phyloP scores from a whole-genome alignment of 1,140 invertebrate species.

The Sesamia nonagrioides region DNA sequence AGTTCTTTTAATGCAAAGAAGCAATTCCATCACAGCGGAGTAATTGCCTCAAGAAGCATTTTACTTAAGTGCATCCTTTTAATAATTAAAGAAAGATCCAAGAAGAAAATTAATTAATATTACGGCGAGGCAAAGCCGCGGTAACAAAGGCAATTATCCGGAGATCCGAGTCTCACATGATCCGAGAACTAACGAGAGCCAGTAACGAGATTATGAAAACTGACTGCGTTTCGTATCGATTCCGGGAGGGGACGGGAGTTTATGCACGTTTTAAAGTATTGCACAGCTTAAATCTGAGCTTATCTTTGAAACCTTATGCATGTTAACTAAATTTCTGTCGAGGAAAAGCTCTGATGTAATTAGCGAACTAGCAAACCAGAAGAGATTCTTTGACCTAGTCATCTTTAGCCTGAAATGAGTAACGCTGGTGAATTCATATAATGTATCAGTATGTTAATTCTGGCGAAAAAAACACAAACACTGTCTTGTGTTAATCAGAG shows the following conservation, averaged over 20 bases:
- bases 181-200: slow-evolving; percentile 35
- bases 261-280: slow-evolving; percentile 25
- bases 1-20: neutral
- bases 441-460: too few relatives aligned
- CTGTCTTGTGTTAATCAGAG: too few relatives aligned
- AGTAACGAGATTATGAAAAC: slow-evolving; percentile 50
- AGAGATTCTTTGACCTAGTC: too few relatives aligned
- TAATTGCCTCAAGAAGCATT: slow-evolving; percentile 18
- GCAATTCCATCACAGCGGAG: neutral
- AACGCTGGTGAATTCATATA: too few relatives aligned
- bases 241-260: neutral
- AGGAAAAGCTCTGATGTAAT: too few relatives aligned
- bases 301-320: neutral
- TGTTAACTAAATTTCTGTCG: neutral
- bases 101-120: slow-evolving; percentile 44
- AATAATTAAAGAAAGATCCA: slow-evolving; percentile 20
- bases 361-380: too few relatives aligned
- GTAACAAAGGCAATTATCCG: slow-evolving; percentile 50
- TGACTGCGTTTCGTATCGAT: slow-evolving; percentile 23
- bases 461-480: too few relatives aligned
- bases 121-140: neutral
- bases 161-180: slow-evolving; percentile 32
- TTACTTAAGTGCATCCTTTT: slow-evolving; percentile 35
- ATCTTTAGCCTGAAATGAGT: too few relatives aligned
- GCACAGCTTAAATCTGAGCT: neutral